Percentiles rank a stretch among this genome's conserved stretches.
phyloP scores from a whole-genome alignment of 2,888 invertebrate species.

The Caenorhabditis sp. region DNA sequence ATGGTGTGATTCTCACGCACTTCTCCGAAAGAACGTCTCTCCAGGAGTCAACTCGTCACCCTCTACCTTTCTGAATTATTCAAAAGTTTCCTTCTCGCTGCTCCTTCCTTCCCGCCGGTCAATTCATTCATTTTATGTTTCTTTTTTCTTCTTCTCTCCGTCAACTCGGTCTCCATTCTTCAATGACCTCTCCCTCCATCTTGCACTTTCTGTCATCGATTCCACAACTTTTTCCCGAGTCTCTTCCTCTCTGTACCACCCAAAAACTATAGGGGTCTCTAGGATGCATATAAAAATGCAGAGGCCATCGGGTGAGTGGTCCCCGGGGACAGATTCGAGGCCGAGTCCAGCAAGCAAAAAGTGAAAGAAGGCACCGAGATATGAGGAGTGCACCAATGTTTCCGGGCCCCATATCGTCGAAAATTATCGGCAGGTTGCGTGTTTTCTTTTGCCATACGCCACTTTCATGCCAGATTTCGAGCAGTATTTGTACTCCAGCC shows the following conservation, averaged over 20 bases:
- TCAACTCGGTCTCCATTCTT: conserved; percentile 2
- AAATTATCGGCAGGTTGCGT: conserved; percentile 40
- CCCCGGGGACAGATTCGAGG: conserved; percentile 35
- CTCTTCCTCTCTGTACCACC: conserved; percentile 1
- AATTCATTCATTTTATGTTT: conserved; percentile 40
- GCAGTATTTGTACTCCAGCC: neutral
- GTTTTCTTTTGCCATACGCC: neutral
- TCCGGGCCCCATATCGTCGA: conserved; percentile 42
- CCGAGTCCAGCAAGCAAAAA: conserved; percentile 24
- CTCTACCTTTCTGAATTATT: conserved; percentile 44
- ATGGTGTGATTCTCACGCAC: conserved; percentile 27
- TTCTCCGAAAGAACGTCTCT: conserved; percentile 41
- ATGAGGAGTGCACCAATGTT: conserved; percentile 36
- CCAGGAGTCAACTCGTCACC: conserved; percentile 14
- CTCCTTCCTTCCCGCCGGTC: neutral
- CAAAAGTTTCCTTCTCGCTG: conserved; percentile 23
- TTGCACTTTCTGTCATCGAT: conserved; percentile 8
- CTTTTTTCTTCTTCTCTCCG: neutral
- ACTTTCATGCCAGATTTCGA: conserved; percentile 21
- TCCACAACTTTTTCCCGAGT: neutral
- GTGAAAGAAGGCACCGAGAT: conserved; percentile 46
- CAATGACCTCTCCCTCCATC: neutral
- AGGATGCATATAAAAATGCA: conserved; percentile 42
- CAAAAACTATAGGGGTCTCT: conserved; percentile 30
- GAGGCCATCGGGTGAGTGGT: conserved; percentile 38